Percentiles rank a stretch among this genome's conserved stretches.
Conservation (phyloP, 2,797 vertebrate genomes). For the Scarus forsteni region DNA sequence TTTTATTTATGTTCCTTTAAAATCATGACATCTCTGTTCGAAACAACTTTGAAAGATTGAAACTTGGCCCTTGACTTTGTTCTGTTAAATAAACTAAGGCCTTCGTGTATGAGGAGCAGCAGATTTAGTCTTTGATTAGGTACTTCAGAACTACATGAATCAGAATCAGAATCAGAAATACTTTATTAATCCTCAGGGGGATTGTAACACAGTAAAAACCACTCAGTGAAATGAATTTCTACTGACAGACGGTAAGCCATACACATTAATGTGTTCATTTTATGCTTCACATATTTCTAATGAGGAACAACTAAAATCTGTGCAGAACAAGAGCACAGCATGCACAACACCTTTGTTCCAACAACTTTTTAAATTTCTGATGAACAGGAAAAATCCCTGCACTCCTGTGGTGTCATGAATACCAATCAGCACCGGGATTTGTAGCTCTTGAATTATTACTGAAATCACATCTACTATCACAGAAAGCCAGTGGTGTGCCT, state of each 20-base stretch:
- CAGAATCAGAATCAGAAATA: no score
- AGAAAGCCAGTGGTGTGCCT: not conserved
- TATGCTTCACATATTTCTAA: slow-evolving; percentile 7
- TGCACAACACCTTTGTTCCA: not conserved
- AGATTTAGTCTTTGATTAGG: not conserved
- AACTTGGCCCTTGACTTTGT: not conserved
- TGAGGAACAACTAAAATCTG: slow-evolving; percentile 7
- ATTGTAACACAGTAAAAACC: not conserved
- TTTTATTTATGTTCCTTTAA: no score
- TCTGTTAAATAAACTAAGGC: not conserved
- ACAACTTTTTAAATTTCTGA: not conserved
- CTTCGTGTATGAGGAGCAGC: not conserved
- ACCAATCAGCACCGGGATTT: not conserved
- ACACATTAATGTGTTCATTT: not conserved
- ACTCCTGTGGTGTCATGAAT: not conserved
- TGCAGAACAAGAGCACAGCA: not conserved
- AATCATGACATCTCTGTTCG: not conserved
- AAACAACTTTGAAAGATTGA: not conserved
- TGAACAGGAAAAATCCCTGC: slow-evolving; percentile 1
- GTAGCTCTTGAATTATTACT: not conserved
- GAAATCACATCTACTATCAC: not conserved
- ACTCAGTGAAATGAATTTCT: not conserved
- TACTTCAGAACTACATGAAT: not conserved
- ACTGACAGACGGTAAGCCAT: not conserved
- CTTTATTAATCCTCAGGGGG: no score